phyloP scores from a whole-genome alignment of 2,797 vertebrate genomes.

The Philypnodon macrostomus region DNA sequence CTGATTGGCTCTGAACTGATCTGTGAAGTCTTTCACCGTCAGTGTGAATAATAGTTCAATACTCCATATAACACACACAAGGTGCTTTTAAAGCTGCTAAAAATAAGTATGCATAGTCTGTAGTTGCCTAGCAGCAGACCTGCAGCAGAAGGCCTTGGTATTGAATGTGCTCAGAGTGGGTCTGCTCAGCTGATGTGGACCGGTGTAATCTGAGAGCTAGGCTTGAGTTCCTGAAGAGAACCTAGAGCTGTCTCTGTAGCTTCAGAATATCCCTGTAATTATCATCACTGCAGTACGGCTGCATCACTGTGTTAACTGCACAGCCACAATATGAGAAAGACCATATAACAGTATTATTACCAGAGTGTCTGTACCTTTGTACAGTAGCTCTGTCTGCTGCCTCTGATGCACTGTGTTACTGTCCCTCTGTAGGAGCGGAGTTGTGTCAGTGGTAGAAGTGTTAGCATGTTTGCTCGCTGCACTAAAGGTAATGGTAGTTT shows the following conservation, averaged over 20 bases:
- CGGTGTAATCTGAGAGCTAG: neutral
- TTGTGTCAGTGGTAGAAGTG: too few relatives aligned
- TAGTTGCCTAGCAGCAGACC: conserved; percentile 57
- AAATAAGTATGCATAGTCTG: conserved; percentile 50
- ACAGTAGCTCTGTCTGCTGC: too few relatives aligned
- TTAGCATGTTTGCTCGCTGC: too few relatives aligned
- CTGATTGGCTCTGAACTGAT: neutral
- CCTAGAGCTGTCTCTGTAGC: neutral
- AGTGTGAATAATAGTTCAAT: too few relatives aligned
- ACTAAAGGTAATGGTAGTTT: neutral
- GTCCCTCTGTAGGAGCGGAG: too few relatives aligned
- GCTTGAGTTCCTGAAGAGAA: conserved; percentile 7
- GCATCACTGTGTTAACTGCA: too few relatives aligned
- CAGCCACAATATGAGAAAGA: too few relatives aligned
- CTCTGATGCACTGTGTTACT: too few relatives aligned
- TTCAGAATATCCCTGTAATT: neutral
- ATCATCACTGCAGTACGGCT: too few relatives aligned
- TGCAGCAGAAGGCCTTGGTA: conserved; percentile 13
- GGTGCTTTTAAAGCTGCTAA: conserved; percentile 45
- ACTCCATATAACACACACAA: neutral
- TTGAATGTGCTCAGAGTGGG: neutral
- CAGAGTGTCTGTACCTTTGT: too few relatives aligned
- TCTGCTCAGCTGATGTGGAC: neutral
- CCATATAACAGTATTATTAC: too few relatives aligned
- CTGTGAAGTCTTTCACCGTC: too few relatives aligned